Evolutionary conservation across 2,888 invertebrate species (phyloP).

Genomic region (Rugalucina vietnamica): DNA sequence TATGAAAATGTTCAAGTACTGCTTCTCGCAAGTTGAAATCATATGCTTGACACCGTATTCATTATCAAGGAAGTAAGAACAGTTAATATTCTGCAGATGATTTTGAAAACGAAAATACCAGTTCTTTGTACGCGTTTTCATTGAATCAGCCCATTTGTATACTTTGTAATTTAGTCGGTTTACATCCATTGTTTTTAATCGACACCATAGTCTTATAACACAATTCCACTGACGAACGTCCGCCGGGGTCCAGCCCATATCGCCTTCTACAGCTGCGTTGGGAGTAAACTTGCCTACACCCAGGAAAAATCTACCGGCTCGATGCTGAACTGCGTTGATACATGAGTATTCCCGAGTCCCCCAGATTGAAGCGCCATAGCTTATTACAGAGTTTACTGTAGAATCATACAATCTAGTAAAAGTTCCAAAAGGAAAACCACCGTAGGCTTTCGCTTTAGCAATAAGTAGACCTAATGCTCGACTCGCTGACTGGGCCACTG

Average conservation of each 20-base stretch:
- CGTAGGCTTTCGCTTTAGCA: slow-evolving; percentile 5
- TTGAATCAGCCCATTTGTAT: background rate
- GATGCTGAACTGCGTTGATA: slow-evolving; percentile 20
- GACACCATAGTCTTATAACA: background rate
- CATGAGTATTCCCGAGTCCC: background rate
- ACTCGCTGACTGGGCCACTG: slow-evolving; percentile 14
- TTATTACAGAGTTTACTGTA: background rate
- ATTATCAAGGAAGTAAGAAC: background rate
- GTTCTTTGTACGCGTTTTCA: background rate
- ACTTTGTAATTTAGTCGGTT: background rate
- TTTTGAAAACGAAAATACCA: background rate
- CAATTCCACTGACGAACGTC: slow-evolving; percentile 2
- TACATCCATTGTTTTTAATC: background rate
- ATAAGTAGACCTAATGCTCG: slow-evolving; percentile 22
- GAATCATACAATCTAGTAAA: slow-evolving; percentile 28
- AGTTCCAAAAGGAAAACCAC: slow-evolving; percentile 6
- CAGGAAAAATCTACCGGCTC: slow-evolving; percentile 10
- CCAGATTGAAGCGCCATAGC: slow-evolving; percentile 28
- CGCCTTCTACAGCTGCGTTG: slow-evolving; percentile 15
- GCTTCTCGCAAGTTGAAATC: background rate
- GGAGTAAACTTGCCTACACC: background rate
- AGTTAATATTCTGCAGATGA: background rate
- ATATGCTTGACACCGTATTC: background rate
- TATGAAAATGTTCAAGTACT: background rate
- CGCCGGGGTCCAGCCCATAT: slow-evolving; percentile 12